Evolutionary conservation across 1,140 invertebrate species (phyloP), one percentile per base, ranked within the genome.

Genomic region (Calycopis cecrops): DNA sequence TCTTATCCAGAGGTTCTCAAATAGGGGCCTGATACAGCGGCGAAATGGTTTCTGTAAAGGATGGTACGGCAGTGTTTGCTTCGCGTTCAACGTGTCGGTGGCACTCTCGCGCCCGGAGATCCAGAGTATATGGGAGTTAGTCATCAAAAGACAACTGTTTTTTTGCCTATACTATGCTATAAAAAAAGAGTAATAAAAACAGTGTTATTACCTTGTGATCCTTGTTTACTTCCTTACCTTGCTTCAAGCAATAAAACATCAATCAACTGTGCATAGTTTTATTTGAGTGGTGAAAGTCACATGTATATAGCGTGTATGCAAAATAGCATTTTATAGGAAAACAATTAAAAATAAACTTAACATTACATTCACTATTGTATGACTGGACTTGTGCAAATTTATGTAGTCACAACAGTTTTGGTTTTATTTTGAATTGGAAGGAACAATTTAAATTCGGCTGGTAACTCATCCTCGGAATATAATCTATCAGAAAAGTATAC

Each of bases 401-500:
- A 87, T 59, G 80, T 85, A 56, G 86, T 71, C n/a, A 83, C 73
- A 37, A 75, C 79, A 28, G 77, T 88, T 81, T 92, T 92, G 21
- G 90, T 89, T 83, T 94, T 95, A 70, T 94, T 95, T 74, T 96
- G 94, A 71, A 97, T 96, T 0, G 96, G 96, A 66, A 96, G 92
- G 90, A 96, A 99, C 56, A 99, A 89, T 90, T 99, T 99, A 78
- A 99, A 99, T 88, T 99, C 99, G 35, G 98, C 97, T 16, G 99
- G 99, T 62, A 99, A 89, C 88, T 99, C 99, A 87, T 99, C 99
- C 91, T 99, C 99, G 1, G 98, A 97, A 89, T 99, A 99, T 8
- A 99, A 88, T 78, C 98, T 91, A 87, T 99, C 99, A 8, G 98
- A 99, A 86, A 99, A 99, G 78, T 99, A 99, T 1, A 99, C 97